Evolutionary conservation across 2,888 invertebrate genomes (phyloP).

Genomic region (Serrognathus titanus): DNA sequence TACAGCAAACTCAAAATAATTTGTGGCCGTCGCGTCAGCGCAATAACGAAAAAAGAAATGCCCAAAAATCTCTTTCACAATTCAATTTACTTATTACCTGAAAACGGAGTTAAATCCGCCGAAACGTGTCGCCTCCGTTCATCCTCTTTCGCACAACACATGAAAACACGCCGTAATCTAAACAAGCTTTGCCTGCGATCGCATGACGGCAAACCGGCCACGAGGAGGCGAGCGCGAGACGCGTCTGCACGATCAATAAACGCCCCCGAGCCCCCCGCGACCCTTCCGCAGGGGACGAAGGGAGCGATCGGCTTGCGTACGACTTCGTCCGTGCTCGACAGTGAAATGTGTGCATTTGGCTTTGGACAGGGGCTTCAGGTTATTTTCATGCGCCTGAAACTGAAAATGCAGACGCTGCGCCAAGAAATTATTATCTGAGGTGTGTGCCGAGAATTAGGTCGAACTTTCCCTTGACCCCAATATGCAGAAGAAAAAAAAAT

Average conservation of each 20-base stretch:
- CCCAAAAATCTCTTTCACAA: no score
- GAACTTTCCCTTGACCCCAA: no score
- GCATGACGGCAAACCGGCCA: constrained; percentile 25
- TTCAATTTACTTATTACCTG: no score
- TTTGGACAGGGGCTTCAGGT: constrained; percentile 1
- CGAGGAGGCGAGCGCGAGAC: constrained; percentile 25
- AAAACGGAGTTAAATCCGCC: neutral
- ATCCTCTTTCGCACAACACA: neutral
- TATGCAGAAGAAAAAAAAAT: no score
- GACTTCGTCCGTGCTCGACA: neutral
- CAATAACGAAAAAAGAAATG: no score
- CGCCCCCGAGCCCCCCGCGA: constrained; percentile 17
- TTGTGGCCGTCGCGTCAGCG: no score
- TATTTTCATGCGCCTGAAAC: constrained; percentile 1
- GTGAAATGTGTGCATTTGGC: neutral
- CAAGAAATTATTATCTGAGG: no score
- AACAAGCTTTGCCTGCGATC: constrained; percentile 6
- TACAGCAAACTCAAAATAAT: no score
- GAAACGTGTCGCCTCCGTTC: neutral
- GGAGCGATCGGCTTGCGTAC: neutral
- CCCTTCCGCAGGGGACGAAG: constrained; percentile 13
- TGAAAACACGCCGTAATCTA: constrained; percentile 1
- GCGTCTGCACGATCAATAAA: constrained; percentile 28
- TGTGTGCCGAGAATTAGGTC: no score
- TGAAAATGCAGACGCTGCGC: constrained; percentile 4